These are phyloP conservation scores for Chymomyza costata DNA, from an alignment of 1,140 invertebrate genomes.

Conservation along the genomic window DNA sequence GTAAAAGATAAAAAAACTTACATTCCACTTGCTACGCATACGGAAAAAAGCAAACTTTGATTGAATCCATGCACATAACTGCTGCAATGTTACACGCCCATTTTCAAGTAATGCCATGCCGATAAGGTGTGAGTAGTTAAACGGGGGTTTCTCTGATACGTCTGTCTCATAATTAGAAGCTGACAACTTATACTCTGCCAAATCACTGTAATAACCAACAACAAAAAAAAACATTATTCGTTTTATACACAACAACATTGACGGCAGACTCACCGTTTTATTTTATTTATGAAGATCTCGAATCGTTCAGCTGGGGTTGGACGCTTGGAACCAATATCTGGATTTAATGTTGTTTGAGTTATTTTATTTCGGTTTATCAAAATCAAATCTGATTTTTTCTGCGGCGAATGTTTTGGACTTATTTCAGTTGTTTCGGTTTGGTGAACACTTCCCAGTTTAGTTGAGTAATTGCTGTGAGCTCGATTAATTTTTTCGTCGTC, in stretches of 20 bases:
- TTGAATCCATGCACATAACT: constrained; percentile 73
- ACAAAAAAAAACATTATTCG: too few relatives aligned
- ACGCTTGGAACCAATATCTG: constrained; percentile 37
- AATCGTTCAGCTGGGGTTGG: constrained; percentile 53
- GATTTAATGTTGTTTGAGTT: neutral
- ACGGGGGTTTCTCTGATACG: constrained; percentile 61
- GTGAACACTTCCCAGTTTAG: too few relatives aligned
- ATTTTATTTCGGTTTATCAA: neutral
- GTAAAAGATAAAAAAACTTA: constrained; percentile 53
- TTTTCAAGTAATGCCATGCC: constrained; percentile 72
- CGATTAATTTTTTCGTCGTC: constrained; percentile 11
- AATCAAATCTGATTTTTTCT: constrained; percentile 7
- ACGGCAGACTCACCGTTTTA: constrained; percentile 58
- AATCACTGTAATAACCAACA: constrained; percentile 51
- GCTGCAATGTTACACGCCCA: constrained; percentile 65
- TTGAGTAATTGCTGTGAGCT: neutral
- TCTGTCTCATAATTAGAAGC: constrained; percentile 56
- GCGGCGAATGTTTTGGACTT: neutral
- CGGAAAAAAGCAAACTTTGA: constrained; percentile 69
- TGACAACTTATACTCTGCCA: constrained; percentile 52
- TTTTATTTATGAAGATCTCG: constrained; percentile 60
- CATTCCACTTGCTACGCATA: constrained; percentile 72
- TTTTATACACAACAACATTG: too few relatives aligned
- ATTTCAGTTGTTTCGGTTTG: neutral
- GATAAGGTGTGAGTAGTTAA: constrained; percentile 74